These are phyloP conservation scores for Homarus gammarus DNA, from an alignment of 2,888 invertebrate genomes.

Conservation along the genomic window DNA sequence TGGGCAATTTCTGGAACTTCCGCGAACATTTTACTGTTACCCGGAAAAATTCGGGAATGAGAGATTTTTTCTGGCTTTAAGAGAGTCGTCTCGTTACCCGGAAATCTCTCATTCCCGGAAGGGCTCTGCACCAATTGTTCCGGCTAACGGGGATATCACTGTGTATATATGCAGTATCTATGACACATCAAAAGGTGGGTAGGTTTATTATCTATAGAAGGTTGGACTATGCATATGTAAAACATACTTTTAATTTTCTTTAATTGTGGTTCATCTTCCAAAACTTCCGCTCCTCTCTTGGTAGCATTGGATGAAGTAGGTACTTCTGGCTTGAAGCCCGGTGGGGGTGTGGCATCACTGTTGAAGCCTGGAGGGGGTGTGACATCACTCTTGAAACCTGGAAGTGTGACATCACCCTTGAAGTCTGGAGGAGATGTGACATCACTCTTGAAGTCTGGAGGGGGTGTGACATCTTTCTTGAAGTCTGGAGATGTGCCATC, in stretches of 20 bases:
- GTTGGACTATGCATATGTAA: too few relatives aligned
- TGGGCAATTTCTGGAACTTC: too few relatives aligned
- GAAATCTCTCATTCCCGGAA: too few relatives aligned
- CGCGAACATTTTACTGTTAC: too few relatives aligned
- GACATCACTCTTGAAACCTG: constrained; percentile 47
- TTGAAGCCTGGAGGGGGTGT: constrained; percentile 57
- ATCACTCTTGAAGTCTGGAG: constrained; percentile 44
- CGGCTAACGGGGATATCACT: too few relatives aligned
- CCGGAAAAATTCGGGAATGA: too few relatives aligned
- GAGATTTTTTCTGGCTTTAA: too few relatives aligned
- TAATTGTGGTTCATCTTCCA: constrained; percentile 50
- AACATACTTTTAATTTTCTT: constrained; percentile 69
- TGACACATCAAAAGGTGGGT: too few relatives aligned
- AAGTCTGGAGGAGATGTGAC: constrained; percentile 39
- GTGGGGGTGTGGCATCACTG: constrained; percentile 78
- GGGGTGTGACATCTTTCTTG: constrained; percentile 22
- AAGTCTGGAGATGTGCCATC: constrained; percentile 63
- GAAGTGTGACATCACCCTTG: constrained; percentile 39
- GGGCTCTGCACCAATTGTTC: too few relatives aligned
- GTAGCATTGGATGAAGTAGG: background rate
- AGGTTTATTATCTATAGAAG: too few relatives aligned
- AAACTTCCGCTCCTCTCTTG: constrained; percentile 29
- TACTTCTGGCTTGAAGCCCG: constrained; percentile 77
- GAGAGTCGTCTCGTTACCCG: too few relatives aligned
- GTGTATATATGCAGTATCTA: too few relatives aligned